These are phyloP conservation scores for Xiphydria camelus DNA, from an alignment of 2,888 invertebrate species.

Conservation along the genomic window DNA sequence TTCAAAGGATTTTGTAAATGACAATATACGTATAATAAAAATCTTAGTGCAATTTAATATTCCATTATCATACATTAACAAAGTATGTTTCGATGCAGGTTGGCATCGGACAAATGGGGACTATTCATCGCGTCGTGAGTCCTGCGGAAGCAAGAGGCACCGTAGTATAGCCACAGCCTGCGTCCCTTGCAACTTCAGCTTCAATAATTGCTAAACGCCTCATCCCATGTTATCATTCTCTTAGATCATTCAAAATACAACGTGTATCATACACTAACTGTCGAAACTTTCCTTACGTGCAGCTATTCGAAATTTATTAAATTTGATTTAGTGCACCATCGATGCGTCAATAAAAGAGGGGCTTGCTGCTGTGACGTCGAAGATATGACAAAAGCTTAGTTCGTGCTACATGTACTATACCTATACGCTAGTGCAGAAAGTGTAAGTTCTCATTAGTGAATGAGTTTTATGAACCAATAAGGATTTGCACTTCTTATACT, in stretches of 20 bases:
- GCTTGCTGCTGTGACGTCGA: too few relatives aligned
- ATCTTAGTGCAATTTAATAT: background rate
- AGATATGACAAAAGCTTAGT: too few relatives aligned
- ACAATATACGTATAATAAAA: background rate
- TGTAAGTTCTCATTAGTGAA: too few relatives aligned
- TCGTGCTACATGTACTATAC: too few relatives aligned
- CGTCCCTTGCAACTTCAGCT: conserved; percentile 18
- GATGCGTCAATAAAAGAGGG: too few relatives aligned
- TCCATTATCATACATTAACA: background rate
- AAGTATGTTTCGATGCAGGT: conserved; percentile 29
- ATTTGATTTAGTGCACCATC: too few relatives aligned
- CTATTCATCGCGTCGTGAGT: conserved; percentile 46
- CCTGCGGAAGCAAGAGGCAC: conserved; percentile 50
- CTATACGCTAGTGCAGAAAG: too few relatives aligned
- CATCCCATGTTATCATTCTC: background rate
- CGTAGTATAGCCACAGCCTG: conserved; percentile 47
- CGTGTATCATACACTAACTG: conserved; percentile 27
- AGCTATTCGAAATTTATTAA: conserved; percentile 37
- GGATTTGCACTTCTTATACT: too few relatives aligned
- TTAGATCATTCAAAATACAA: conserved; percentile 21
- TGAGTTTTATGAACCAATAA: too few relatives aligned
- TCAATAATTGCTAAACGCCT: conserved; percentile 13
- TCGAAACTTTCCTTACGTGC: conserved; percentile 35
- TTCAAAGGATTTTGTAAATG: conserved; percentile 3
- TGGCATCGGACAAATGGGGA: conserved; percentile 46